Base-by-base conservation (phyloP, 2,797 vertebrate species). In the Bradypus variegatus region DNA sequence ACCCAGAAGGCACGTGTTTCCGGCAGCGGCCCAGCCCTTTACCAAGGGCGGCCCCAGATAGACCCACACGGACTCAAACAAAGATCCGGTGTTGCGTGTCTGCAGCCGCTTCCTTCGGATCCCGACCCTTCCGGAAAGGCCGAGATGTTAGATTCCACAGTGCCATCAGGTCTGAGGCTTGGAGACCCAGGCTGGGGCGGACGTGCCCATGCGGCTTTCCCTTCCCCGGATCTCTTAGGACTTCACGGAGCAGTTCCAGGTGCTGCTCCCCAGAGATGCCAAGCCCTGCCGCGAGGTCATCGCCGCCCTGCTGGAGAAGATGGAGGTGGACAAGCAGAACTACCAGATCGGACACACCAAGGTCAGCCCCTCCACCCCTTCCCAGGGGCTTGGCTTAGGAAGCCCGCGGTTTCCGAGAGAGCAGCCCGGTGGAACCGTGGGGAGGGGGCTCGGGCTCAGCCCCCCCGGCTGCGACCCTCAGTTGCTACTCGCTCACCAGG, bases 281-380 rank as follows among this genome's bases (percentile, higher is more conserved):
- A 96, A 95, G 15, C 97, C 98, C 27, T 97, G 98, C 55, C 98
- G 98, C 94, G 98, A 98, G 80, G 98, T 97, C 65, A 98, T 99
- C 90, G 96, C 97, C 5, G 94, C 96, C 41, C 97, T 99, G 90
- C 96, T 99, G 75, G 97, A 97, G 90, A 98, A 98, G 96, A 97
- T 99, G 96, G 96, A 97, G 29, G 94, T 99, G 41, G 97, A 99
- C 95, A 97, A 97, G 86, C 98, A 98, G 94, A 98, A 98, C 41
- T 99, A 98, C 97, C 99, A 99, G 97, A 99, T 99, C 13, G 99
- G 99, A 77, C 99, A 98, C 97, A 99, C 99, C 67, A 99, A 99
- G 98, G 99, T 99, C 67, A 80, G 97, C 82, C 4, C 10, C 1
- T 0, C 18, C 25, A 19, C 19, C 15, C 53, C 18, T 16, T 5